Evolutionary conservation across 2,797 vertebrate species (phyloP).

Genomic region (Bradypodion ventrale): DNA sequence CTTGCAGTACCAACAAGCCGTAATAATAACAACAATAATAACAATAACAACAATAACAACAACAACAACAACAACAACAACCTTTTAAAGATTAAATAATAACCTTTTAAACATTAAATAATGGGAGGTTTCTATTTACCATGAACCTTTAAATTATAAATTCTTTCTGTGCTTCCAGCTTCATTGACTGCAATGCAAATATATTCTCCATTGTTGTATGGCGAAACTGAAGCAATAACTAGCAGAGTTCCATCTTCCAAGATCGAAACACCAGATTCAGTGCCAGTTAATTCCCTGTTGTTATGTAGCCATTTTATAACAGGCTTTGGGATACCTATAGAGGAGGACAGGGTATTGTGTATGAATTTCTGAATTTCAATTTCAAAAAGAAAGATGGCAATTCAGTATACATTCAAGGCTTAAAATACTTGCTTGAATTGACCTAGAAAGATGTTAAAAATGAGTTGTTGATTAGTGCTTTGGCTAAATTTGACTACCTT

Average conservation of each 20-base stretch:
- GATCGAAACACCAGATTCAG: conserved; percentile 87
- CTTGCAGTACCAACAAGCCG: no score
- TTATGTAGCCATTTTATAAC: conserved; percentile 91
- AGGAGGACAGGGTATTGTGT: neutral
- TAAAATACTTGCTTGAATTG: neutral
- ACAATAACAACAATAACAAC: no score
- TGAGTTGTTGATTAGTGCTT: neutral
- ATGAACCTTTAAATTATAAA: conserved; percentile 93
- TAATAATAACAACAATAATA: no score
- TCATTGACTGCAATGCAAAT: conserved; percentile 90
- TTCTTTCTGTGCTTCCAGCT: conserved; percentile 90
- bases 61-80: no score
- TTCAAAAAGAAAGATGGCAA: neutral
- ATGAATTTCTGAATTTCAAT: accelerated
- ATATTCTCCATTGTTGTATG: conserved; percentile 89
- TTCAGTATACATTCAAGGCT: neutral
- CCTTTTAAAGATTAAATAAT: no score
- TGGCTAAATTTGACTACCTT: neutral
- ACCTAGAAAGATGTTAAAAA: neutral
- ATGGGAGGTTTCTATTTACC: conserved; percentile 74
- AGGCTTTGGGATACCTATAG: conserved; percentile 89
- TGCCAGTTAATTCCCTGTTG: conserved; percentile 85
- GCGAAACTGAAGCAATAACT: conserved; percentile 85
- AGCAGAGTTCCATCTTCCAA: conserved; percentile 86
- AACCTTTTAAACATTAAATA: neutral